Percentiles rank a stretch among this genome's conserved stretches.
Conservation (phyloP, 2,888 invertebrate species). For the Diaprepes abbreviatus region DNA sequence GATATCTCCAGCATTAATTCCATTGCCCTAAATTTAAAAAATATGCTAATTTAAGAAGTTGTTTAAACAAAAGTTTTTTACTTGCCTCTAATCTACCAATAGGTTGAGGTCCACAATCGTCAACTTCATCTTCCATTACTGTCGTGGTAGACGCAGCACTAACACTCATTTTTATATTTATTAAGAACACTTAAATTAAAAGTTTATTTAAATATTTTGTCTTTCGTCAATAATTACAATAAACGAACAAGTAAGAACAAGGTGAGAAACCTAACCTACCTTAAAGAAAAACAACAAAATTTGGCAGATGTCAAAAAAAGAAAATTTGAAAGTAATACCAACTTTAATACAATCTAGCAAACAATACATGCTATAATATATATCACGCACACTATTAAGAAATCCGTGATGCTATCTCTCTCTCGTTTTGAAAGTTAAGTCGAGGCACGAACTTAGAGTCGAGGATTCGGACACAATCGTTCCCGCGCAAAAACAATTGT, state of each 20-base stretch:
- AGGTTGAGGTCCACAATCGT: constrained; percentile 80
- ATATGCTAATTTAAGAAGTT: not conserved
- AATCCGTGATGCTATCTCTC: too few species aligned
- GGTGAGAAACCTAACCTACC: not conserved
- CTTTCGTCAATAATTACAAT: too few species aligned
- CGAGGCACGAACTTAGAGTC: too few species aligned
- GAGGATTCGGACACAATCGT: too few species aligned
- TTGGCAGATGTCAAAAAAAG: constrained; percentile 1
- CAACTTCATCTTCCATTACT: constrained; percentile 71
- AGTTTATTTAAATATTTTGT: not conserved
- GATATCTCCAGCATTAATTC: constrained; percentile 90
- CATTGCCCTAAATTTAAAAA: constrained; percentile 79
- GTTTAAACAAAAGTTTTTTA: not conserved
- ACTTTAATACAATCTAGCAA: not conserved
- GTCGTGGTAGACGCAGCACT: constrained; percentile 70
- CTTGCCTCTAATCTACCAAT: constrained; percentile 81
- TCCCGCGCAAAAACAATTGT: too few species aligned
- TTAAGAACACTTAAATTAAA: not conserved
- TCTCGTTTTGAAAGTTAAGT: too few species aligned
- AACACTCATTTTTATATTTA: constrained; percentile 54
- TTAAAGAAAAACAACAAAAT: constrained; percentile 1
- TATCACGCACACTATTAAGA: too few species aligned
- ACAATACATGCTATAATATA: too few species aligned
- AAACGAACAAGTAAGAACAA: too few species aligned
- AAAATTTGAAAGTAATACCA: not conserved